Base-by-base conservation (phyloP, 2,113 vertebrate species). In the Hyla sarda region DNA sequence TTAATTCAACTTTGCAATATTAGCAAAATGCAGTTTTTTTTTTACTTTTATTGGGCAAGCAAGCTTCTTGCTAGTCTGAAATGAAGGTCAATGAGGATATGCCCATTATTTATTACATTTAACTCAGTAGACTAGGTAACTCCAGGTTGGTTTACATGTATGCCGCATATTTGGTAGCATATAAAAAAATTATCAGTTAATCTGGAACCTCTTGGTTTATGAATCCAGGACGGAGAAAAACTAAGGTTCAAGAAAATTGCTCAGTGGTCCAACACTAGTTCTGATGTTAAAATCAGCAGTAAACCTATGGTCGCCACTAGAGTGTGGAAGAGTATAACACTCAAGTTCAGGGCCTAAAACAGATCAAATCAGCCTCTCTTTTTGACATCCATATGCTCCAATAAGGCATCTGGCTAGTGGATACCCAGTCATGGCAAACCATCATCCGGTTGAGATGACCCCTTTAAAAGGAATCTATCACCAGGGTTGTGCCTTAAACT, bases 1-100 rank as follows among this genome's bases (percentile, higher is more conserved):
- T 65, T 81, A 45, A 81, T 81, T 80, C 41, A 80, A n/a, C 11
- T 14, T 60, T 80, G 34, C 54, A 58, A 30, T 41, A 62, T 32
- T 81, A n/a, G 34, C 13, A 28, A 37, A 71, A 71, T 11, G 19
- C 34, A 19, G 16, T 37, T 69, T 14, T 67, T 32, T 32, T 69
- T n/a, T n/a, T 37, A 41, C 2, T 21, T 69, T 7, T 71, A 41
- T 71, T 71, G 32, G 8, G 34, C 34, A 19, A 37, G 8, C 32
- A 21, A 23, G 19, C 8, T 21, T 71, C 10, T 23, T 3, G 32
- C 32, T 23, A 23, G 32, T 41, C 17, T 37, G 34, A 9, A 41
- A 41, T 37, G 17, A 71, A 71, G 16, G 67, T 67, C 34, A 5
- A 41, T 71, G 19, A 71, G 67, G 9, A 71, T 23, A 5, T 71